Conservation (phyloP, 2,888 invertebrate species). For the Lomographa bimaculata region DNA sequence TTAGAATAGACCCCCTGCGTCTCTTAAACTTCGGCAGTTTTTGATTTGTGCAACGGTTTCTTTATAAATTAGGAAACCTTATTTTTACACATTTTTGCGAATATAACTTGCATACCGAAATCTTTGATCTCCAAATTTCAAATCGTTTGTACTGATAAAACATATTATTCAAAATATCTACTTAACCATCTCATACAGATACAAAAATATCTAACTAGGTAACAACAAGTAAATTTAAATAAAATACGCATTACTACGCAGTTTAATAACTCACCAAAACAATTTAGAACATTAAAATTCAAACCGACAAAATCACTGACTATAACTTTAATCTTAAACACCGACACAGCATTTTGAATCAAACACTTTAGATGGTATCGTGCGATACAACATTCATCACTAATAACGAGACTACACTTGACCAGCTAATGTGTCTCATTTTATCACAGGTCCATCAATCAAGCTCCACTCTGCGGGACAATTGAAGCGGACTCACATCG, state of each 20-base stretch:
- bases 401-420: constrained; percentile 75
- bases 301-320: constrained; percentile 24
- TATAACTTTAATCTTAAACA: constrained; percentile 31
- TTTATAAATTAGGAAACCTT: constrained; percentile 9
- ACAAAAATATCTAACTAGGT: too few relatives aligned
- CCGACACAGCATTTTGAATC: constrained; percentile 40
- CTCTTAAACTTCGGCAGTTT: constrained; percentile 20
- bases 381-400: constrained; percentile 65
- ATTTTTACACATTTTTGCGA: too few relatives aligned
- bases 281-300: constrained; percentile 28
- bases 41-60: constrained; percentile 38
- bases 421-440: constrained; percentile 83
- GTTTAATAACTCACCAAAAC: constrained; percentile 10
- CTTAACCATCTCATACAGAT: too few relatives aligned
- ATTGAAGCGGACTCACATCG: constrained; percentile 75
- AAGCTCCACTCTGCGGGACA: constrained; percentile 77
- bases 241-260: constrained; percentile 2
- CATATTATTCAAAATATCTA: too few relatives aligned
- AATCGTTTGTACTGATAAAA: too few relatives aligned
- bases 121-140: too few relatives aligned
- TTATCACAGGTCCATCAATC: constrained; percentile 83
- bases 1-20: constrained; percentile 65
- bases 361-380: constrained; percentile 47
- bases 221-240: too few relatives aligned
- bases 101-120: too few relatives aligned